phyloP scores from a whole-genome alignment of 92 coral and sea anemone species.

The Epizoanthus fatuus region DNA sequence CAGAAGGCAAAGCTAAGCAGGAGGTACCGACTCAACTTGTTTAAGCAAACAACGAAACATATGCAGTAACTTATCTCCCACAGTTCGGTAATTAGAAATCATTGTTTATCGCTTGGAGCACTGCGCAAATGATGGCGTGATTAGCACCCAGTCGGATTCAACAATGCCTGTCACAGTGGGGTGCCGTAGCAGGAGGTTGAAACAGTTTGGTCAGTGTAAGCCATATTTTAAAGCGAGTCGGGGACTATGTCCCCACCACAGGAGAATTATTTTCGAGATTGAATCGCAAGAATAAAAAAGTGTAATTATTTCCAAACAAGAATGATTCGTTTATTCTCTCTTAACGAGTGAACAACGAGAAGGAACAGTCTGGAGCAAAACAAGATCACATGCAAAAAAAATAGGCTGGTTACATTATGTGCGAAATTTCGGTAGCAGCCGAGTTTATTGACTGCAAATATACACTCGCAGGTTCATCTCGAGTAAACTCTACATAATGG shows the following conservation, averaged over 20 bases:
- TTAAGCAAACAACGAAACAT: constrained; percentile 6
- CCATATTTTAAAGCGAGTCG: neutral
- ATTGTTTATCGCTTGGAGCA: constrained; percentile 3
- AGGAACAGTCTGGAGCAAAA: neutral
- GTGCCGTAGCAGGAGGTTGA: neutral
- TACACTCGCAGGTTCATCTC: neutral
- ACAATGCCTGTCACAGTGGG: neutral
- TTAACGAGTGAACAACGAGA: neutral
- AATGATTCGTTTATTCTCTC: neutral
- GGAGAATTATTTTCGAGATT: too few relatives aligned
- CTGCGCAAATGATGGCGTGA: neutral
- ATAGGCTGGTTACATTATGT: too few relatives aligned
- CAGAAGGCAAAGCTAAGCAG: constrained; percentile 6
- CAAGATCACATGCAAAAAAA: neutral
- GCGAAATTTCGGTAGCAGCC: neutral
- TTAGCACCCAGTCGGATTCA: neutral
- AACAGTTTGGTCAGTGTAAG: neutral
- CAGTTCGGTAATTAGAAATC: neutral
- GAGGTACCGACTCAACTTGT: constrained; percentile 4
- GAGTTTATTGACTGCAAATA: neutral
- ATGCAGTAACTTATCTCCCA: neutral
- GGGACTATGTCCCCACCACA: neutral
- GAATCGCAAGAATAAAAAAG: neutral
- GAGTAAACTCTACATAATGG: neutral
- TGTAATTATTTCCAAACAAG: neutral